These are phyloP conservation scores for Diachrysia chrysitis DNA, from an alignment of 2,888 invertebrate genomes.

Conservation along the genomic window DNA sequence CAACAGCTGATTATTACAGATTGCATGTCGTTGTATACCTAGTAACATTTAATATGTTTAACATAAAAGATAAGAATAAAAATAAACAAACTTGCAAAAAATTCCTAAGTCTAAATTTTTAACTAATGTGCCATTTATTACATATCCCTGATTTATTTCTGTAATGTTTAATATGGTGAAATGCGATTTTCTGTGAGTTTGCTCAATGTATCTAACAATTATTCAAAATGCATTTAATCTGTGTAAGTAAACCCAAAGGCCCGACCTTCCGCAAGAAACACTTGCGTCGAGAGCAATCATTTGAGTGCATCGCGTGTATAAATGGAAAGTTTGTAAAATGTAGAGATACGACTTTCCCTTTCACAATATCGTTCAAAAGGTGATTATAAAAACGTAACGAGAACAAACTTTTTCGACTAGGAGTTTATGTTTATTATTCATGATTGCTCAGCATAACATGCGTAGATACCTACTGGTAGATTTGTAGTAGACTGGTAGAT, in stretches of 20 bases:
- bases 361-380: conserved; percentile 39
- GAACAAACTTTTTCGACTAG: background rate
- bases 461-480: no score
- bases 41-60: background rate
- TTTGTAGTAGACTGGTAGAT: no score
- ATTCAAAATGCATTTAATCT: background rate
- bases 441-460: background rate
- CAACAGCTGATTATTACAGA: background rate
- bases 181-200: no score
- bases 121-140: no score
- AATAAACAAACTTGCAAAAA: background rate
- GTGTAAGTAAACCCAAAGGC: background rate
- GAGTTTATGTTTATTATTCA: background rate
- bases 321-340: conserved; percentile 50
- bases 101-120: no score
- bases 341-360: conserved; percentile 48
- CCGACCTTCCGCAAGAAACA: background rate
- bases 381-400: conserved; percentile 28
- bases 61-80: background rate
- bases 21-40: background rate
- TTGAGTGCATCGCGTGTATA: conserved; percentile 21
- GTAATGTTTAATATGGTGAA: no score
- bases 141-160: no score
- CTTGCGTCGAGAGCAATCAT: background rate
- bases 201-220: no score